Conservation (phyloP, 2,797 vertebrate species). For the Trachurus trachurus region DNA sequence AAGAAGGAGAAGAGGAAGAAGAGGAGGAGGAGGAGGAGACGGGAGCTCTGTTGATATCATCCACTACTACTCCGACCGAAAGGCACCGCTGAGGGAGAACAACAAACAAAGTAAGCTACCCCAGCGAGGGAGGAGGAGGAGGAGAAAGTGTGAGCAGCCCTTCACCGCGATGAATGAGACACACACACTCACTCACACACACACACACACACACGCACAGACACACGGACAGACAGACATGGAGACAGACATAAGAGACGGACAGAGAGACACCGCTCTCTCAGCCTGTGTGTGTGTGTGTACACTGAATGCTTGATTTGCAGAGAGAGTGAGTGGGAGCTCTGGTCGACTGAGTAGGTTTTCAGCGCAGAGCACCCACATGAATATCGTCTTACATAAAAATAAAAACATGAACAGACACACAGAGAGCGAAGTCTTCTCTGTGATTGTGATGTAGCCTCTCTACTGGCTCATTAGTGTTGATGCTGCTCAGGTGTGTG, state of each 20-base stretch:
- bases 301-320: constrained; percentile 57
- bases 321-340: constrained; percentile 64
- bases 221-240: constrained; percentile 31
- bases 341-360: constrained; percentile 74
- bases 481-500: background rate
- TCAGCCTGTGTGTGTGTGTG: too few relatives aligned
- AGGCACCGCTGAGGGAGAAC: constrained; percentile 38
- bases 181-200: constrained; percentile 17
- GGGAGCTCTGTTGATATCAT: constrained; percentile 67
- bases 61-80: constrained; percentile 47
- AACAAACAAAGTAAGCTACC: constrained; percentile 43
- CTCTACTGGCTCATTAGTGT: background rate
- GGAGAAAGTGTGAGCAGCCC: constrained; percentile 58
- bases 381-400: constrained; percentile 70
- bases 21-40: background rate
- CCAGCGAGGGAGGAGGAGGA: constrained; percentile 20
- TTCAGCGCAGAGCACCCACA: constrained; percentile 66
- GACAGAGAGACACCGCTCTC: constrained; percentile 17
- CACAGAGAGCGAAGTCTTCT: constrained; percentile 8
- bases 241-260: constrained; percentile 40
- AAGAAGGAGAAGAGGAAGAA: too few relatives aligned
- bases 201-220: too few relatives aligned
- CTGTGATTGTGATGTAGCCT: background rate
- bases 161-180: constrained; percentile 71
- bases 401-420: constrained; percentile 56